phyloP scores from a whole-genome alignment of 1,140 invertebrate species.

The Amphibalanus amphitrite region DNA sequence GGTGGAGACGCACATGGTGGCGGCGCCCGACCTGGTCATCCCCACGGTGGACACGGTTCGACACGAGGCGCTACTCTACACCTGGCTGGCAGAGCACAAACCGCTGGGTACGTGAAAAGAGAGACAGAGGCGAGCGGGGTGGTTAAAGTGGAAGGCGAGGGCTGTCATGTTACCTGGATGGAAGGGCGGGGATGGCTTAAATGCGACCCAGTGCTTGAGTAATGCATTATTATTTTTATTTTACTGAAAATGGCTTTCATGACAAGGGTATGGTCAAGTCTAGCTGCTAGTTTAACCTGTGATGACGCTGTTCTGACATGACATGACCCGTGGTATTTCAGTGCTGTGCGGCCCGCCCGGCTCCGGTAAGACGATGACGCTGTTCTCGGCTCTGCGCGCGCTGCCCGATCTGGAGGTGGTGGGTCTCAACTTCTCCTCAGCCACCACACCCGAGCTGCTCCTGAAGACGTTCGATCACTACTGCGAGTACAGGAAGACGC shows the following conservation, averaged over 20 bases:
- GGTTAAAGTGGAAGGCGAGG: no score
- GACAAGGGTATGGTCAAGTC: no score
- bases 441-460: constrained; percentile 92
- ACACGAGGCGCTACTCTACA: constrained; percentile 91
- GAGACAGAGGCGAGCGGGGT: no score
- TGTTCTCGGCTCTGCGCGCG: constrained; percentile 91
- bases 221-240: no score
- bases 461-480: constrained; percentile 99
- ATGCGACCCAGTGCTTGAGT: no score
- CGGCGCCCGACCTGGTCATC: constrained; percentile 93
- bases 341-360: constrained; percentile 95
- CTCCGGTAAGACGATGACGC: constrained; percentile 99
- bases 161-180: no score
- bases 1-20: constrained; percentile 98
- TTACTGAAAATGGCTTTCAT: no score
- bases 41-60: constrained; percentile 97
- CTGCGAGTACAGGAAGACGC: constrained; percentile 83
- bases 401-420: constrained; percentile 97
- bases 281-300: no score
- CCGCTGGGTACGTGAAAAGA: constrained; percentile 70
- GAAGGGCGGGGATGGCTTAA: no score
- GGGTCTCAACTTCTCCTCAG: constrained; percentile 96
- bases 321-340: no score
- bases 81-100: constrained; percentile 97
- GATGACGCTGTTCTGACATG: no score